A percentile compares a stretch with the other conserved stretches of the same genome.
phyloP scores from a whole-genome alignment of 1,140 invertebrate species.

The Caenorhabditis remanei region DNA sequence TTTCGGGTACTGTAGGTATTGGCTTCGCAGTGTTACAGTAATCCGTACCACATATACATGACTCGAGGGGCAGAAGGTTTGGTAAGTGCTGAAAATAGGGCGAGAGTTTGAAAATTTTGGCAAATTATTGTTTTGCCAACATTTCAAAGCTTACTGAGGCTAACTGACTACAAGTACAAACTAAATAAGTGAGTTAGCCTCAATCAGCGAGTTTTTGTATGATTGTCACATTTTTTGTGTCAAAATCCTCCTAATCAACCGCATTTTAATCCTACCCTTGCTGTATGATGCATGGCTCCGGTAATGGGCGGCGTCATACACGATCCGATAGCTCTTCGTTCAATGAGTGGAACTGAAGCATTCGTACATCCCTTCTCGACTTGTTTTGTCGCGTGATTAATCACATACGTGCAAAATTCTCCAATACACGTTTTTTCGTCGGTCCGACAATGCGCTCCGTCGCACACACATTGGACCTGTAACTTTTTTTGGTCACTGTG shows the following conservation, averaged over 20 bases:
- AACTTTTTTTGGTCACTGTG: slow-evolving; percentile 32
- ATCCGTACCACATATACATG: slow-evolving; percentile 72
- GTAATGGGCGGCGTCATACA: slow-evolving; percentile 78
- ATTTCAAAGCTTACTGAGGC: no score
- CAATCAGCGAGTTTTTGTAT: no score
- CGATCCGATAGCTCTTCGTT: slow-evolving; percentile 73
- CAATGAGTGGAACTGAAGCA: slow-evolving; percentile 74
- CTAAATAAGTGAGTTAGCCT: no score
- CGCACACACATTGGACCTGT: slow-evolving; percentile 72
- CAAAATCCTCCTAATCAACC: background rate
- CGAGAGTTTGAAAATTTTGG: no score
- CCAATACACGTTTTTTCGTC: slow-evolving; percentile 69
- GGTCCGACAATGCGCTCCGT: slow-evolving; percentile 71
- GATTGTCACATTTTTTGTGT: background rate
- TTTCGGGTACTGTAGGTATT: slow-evolving; percentile 67
- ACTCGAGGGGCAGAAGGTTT: slow-evolving; percentile 74
- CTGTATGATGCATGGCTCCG: slow-evolving; percentile 77
- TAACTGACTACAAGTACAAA: no score
- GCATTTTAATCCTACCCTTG: slow-evolving; percentile 29
- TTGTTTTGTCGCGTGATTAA: slow-evolving; percentile 71
- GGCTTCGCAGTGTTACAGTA: slow-evolving; percentile 76
- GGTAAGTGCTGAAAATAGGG: slow-evolving; percentile 66
- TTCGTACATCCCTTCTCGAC: slow-evolving; percentile 75
- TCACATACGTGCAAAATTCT: slow-evolving; percentile 75
- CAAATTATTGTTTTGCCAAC: no score